phyloP scores from a whole-genome alignment of 2,888 invertebrate species.

The Leptura quadrifasciata region DNA sequence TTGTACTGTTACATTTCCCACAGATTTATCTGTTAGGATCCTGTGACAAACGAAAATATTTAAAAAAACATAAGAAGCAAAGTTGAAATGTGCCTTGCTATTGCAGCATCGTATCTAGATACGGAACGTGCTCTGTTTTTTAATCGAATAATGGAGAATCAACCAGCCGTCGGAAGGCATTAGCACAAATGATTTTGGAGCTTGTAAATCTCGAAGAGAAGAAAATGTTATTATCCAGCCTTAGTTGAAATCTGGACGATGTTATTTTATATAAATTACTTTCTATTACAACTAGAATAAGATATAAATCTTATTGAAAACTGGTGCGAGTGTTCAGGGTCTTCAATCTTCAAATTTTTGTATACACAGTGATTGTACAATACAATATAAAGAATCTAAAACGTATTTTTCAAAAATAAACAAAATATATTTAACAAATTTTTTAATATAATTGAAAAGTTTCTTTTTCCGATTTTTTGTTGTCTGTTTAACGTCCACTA shows the following conservation, averaged over 20 bases:
- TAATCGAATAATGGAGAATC: constrained; percentile 4
- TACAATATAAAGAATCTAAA: too few relatives aligned
- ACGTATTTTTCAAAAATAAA: too few relatives aligned
- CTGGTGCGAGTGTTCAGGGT: too few relatives aligned
- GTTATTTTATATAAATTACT: neutral
- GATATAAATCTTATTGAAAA: too few relatives aligned
- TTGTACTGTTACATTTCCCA: neutral
- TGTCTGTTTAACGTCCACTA: too few relatives aligned
- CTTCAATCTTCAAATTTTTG: too few relatives aligned
- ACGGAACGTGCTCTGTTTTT: constrained; percentile 34
- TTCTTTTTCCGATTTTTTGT: too few relatives aligned
- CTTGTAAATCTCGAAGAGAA: neutral
- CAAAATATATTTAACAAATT: too few relatives aligned
- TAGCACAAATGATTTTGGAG: neutral
- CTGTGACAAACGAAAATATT: neutral
- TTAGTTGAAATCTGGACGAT: neutral
- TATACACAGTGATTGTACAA: too few relatives aligned
- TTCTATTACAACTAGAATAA: neutral
- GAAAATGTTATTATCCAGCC: neutral
- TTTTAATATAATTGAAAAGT: too few relatives aligned
- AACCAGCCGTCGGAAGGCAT: neutral
- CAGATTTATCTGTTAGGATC: neutral
- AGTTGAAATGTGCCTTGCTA: neutral
- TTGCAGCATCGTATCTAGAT: constrained; percentile 18
- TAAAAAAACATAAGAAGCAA: too few relatives aligned